Evolutionary conservation across 1,140 invertebrate species (phyloP).

Genomic region (Eumeta japonica): DNA sequence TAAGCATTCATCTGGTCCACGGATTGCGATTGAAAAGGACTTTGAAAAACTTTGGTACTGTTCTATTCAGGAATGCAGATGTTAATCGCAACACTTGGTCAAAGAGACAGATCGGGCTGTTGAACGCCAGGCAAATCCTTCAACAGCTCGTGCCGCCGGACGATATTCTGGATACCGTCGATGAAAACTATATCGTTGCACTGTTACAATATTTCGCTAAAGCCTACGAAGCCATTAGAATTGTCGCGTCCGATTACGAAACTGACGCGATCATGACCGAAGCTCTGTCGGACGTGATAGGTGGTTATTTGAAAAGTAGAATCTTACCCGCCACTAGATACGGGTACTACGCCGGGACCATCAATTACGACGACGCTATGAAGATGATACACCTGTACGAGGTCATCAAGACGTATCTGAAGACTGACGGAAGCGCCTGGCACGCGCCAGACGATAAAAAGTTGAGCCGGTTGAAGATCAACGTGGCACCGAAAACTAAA

Average conservation of each 20-base stretch:
- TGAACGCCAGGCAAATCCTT: constrained; percentile 27
- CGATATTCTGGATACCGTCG: constrained; percentile 15
- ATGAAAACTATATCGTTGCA: constrained; percentile 23
- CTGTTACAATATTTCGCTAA: constrained; percentile 28
- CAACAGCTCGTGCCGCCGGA: constrained; percentile 26
- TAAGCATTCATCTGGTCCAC: too few relatives aligned
- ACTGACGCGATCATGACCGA: constrained; percentile 22
- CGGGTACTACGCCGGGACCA: constrained; percentile 31
- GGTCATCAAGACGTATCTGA: constrained; percentile 26
- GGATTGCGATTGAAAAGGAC: too few relatives aligned
- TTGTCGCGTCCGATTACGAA: constrained; percentile 15
- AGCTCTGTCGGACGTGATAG: constrained; percentile 33
- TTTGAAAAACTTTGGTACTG: constrained; percentile 29
- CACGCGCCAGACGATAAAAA: constrained; percentile 16
- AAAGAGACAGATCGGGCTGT: constrained; percentile 18
- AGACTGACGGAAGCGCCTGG: constrained; percentile 31
- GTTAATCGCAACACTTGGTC: constrained; percentile 21
- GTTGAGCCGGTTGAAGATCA: constrained; percentile 25
- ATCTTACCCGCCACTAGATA: constrained; percentile 34
- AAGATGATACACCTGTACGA: constrained; percentile 28
- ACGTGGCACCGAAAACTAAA: constrained; percentile 18
- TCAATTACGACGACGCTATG: constrained; percentile 24
- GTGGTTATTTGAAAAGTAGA: constrained; percentile 38
- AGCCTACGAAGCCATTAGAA: constrained; percentile 20
- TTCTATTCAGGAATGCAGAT: constrained; percentile 23